phyloP scores from a whole-genome alignment of 2,888 invertebrate genomes.

The Phlogophora meticulosa region DNA sequence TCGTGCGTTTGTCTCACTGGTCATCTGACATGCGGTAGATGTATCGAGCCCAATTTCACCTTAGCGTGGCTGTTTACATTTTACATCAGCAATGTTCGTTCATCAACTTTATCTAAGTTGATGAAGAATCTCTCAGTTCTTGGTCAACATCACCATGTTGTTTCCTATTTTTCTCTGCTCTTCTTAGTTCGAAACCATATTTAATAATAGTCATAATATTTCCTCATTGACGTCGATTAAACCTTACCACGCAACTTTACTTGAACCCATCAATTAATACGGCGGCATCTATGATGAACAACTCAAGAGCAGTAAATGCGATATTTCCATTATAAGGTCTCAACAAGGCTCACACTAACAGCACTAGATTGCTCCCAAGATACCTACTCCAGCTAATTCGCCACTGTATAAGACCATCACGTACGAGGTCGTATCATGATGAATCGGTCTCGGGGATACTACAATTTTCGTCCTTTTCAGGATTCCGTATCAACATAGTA shows the following conservation, averaged over 20 bases:
- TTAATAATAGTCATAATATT: conserved; percentile 30
- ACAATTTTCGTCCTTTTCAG: conserved; percentile 62
- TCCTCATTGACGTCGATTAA: conserved; percentile 35
- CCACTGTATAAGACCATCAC: conserved; percentile 76
- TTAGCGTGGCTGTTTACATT: no score
- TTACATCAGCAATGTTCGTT: no score
- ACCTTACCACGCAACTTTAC: conserved; percentile 26
- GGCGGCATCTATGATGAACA: conserved; percentile 26
- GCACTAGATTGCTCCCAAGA: conserved; percentile 75
- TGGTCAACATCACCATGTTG: not conserved
- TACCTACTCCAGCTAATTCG: conserved; percentile 76
- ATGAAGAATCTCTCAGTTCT: no score
- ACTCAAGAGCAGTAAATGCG: conserved; percentile 58
- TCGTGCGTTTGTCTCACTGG: no score
- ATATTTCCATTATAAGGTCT: conserved; percentile 65
- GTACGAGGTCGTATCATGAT: conserved; percentile 76
- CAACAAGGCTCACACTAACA: conserved; percentile 57
- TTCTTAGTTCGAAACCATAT: conserved; percentile 19
- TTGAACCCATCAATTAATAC: conserved; percentile 43
- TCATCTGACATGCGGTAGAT: no score
- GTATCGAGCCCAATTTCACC: no score
- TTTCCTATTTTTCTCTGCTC: not conserved
- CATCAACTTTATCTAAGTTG: no score
- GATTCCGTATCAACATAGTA: no score
- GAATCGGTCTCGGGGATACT: conserved; percentile 69